phyloP scores from a whole-genome alignment of 2,888 invertebrate genomes.

The Metopia argyrocephala region DNA sequence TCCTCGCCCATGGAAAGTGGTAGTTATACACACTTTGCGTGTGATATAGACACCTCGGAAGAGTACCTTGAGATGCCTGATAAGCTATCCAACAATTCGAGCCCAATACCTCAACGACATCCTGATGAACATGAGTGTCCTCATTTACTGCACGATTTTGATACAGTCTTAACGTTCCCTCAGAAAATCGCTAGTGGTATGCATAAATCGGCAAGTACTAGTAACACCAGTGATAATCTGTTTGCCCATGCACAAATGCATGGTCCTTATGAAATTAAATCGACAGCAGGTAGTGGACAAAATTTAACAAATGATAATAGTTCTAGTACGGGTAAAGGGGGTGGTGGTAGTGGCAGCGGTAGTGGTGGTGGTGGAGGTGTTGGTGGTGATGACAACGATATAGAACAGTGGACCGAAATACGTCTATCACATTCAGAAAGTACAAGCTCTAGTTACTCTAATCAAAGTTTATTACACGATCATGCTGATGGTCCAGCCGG shows the following conservation, averaged over 20 bases:
- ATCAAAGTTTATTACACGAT: slow-evolving; percentile 76
- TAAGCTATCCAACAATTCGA: slow-evolving; percentile 74
- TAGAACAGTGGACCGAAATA: slow-evolving; percentile 79
- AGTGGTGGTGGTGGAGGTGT: slow-evolving; percentile 36
- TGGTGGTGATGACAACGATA: slow-evolving; percentile 73
- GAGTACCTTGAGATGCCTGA: slow-evolving; percentile 77
- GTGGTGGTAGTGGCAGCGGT: slow-evolving; percentile 24
- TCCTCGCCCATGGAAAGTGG: slow-evolving; percentile 40
- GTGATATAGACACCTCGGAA: slow-evolving; percentile 72
- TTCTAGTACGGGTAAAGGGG: slow-evolving; percentile 53
- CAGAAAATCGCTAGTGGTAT: slow-evolving; percentile 72
- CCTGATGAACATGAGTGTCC: slow-evolving; percentile 77
- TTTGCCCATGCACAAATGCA: slow-evolving; percentile 72
- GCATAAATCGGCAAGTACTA: slow-evolving; percentile 74
- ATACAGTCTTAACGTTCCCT: slow-evolving; percentile 74
- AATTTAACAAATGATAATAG: slow-evolving; percentile 56
- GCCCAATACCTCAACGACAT: slow-evolving; percentile 73
- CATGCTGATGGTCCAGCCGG: slow-evolving; percentile 68
- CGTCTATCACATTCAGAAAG: slow-evolving; percentile 77
- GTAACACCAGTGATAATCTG: slow-evolving; percentile 72
- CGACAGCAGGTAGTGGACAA: slow-evolving; percentile 63
- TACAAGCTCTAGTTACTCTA: slow-evolving; percentile 78
- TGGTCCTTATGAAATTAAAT: slow-evolving; percentile 73
- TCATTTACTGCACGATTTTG: slow-evolving; percentile 77
- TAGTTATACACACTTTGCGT: slow-evolving; percentile 67